Evolutionary conservation across 2,888 invertebrate species (phyloP), one percentile per base, ranked within the genome.

Genomic region (Agonopterix heracliana): DNA sequence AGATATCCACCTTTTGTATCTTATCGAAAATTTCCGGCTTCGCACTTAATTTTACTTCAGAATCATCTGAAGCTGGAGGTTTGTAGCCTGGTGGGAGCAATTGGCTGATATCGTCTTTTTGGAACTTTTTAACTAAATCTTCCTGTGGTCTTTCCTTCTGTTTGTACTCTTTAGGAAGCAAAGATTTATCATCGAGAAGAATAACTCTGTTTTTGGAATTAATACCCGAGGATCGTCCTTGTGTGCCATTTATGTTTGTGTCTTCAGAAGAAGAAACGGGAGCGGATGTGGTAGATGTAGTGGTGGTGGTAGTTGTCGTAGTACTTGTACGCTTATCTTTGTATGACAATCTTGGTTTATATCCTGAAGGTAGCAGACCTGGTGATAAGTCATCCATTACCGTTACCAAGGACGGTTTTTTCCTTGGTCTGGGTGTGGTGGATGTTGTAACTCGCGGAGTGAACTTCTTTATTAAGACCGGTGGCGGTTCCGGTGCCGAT

Each of bases 61-160:
- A 49, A 2, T 57, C 52, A 54, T 87, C 85, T 36, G 81, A 71
- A 47, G 49, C 70, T 26, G 71, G 73, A 9, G 81, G 66, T 59
- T 93, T 93, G 61, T 90, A 94, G 2, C 92, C 93, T 8, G 92
- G 90, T n/a, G 93, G 93, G 54, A 93, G 76, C 45, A 93, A 85
- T 56, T 91, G 90, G 60, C 83, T 90, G 0, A 91, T 62, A 57
- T 92, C 91, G 57, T 91, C 91, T 42, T 86, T 80, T 61, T 90
- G 86, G 9, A 89, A 74, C 69, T 90, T 83, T 60, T 80, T 77
- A 44, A 85, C 68, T 17, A 85, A 45, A 49, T 85, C 85, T 54
- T 88, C 88, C 60, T 78, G 76, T 26, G 67, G 56, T 48, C 76
- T 79, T 53, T 81, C 79, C 59, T 82, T 86, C 10, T 84, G 83